Base-by-base conservation (phyloP, 2,888 invertebrate species). In the Linnaemya tessellans region DNA sequence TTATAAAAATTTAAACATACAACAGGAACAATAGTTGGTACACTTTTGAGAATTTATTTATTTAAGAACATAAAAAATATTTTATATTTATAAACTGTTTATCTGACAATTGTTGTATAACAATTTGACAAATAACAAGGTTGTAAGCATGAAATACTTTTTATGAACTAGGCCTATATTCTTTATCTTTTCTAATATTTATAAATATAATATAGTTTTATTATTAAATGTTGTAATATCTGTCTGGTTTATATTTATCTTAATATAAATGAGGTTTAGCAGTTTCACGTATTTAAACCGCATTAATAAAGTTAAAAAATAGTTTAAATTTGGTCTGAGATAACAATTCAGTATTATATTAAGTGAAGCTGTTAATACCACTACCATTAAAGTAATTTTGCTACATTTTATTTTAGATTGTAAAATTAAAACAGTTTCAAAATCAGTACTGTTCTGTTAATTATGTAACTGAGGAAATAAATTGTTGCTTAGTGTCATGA, bases 361-460 rank as follows among this genome's bases (percentile, higher is more conserved):
- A 62, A 51, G 38, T 41, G 49, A 54, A 38, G 51, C 62, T 64
- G 54, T 54, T 74, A 65, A 41, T 43, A 65, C 0, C 15, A 4
- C 38, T 3, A n/a, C n/a, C 4, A n/a, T 38, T 3, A 13, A 60
- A 20, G 15, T 18, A 74, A 38, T 49, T 64, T 41, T 49, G 15
- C 4, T 46, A 13, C 9, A 41, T 10, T 2, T 3, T 51, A 51
- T 51, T 20, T 20, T 20, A 18, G 51, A 51, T 10, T 51, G 20
- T 20, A 20, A n/a, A 64, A 51, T 20, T 54, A 13, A 18, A 65
- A 22, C 25, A 7, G 18, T 11, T 46, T 49, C 15, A 13, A 64
- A 65, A 3, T 58, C 38, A 49, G 46, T 65, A 65, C 71, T 73
- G 73, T 80, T 80, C 71, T 80, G 64, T 71, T 49, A 9, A 41